Base-by-base conservation (phyloP, 2,113 vertebrate genomes). In the Phycodurus eques region DNA sequence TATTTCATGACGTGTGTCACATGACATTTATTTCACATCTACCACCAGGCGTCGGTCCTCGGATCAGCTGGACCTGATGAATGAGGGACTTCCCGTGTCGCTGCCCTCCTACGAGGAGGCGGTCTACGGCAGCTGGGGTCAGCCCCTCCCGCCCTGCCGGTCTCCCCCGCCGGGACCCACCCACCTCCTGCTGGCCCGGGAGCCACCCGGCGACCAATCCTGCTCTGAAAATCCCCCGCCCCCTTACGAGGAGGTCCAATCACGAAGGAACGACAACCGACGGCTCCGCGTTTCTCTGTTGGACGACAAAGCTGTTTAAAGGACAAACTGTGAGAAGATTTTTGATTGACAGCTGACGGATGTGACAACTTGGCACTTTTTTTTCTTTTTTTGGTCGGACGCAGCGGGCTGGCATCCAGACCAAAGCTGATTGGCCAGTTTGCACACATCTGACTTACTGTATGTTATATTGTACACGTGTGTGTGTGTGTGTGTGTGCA, bases 81-180 rank as follows among this genome's bases (percentile, higher is more conserved):
- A 83, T 57, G 92, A 92, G 17, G 87, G 91, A 6, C 73, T 86
- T 22, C 90, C 88, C 0, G 86, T 91, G 1, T 81, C 88, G 4
- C 89, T 93, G 0, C 92, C 92, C 0, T 90, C 92, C 76, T 94
- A 93, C 0, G 92, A 93, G 75, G 93, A 93, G 80, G 93, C 92
- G 0, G 74, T 93, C 27, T 93, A 92, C 1, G 84, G 92, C 49
- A 92, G 89, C 80, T 91, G 89, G 90, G 92, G 93, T 1, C 87
- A 90, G 73, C 89, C 90, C 8, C 71, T 91, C 20, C 76, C 88
- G 0, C 20, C 86, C 0, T 27, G 85, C 27, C 85, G 79, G 54
- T 68, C 71, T 22, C 4, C 20, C 0, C 70, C 65, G 0, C 89
- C 70, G 0, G 90, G 91, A 8, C 92, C 90, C 31, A 92, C 89